Evolutionary conservation across 2,888 invertebrate species (phyloP).

Genomic region (Cheilosia scutellata): DNA sequence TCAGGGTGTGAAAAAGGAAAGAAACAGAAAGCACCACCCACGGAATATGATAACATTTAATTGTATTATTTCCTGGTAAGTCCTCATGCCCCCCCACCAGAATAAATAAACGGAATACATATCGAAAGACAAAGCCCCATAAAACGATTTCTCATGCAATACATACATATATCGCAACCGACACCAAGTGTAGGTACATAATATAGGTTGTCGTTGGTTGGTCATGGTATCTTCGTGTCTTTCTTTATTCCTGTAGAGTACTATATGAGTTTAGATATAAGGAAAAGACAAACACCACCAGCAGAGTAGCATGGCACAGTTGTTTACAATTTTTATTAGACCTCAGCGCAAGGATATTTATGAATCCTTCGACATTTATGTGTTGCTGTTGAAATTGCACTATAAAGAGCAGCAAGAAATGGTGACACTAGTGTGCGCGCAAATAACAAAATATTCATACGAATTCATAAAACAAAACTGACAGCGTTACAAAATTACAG

Average conservation of each 20-base stretch:
- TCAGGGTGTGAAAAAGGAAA: constrained; percentile 9
- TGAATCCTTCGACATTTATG: constrained; percentile 53
- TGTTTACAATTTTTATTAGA: constrained; percentile 70
- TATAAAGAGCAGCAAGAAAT: constrained; percentile 49
- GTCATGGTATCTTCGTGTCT: background rate
- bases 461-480: constrained; percentile 27
- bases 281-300: constrained; percentile 28
- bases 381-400: constrained; percentile 51
- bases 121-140: constrained; percentile 30
- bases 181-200: background rate
- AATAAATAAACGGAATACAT: constrained; percentile 21
- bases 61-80: constrained; percentile 41
- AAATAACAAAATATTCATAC: constrained; percentile 20
- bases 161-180: constrained; percentile 12
- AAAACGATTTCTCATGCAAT: constrained; percentile 49
- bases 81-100: background rate
- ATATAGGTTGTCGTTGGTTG: background rate
- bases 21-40: background rate
- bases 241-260: constrained; percentile 25
- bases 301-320: constrained; percentile 22
- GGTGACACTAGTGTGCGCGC: constrained; percentile 34
- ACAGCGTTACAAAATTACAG: constrained; percentile 16
- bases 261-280: background rate
- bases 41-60: constrained; percentile 44
- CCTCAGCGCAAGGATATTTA: constrained; percentile 66